phyloP scores from a whole-genome alignment of 2,797 vertebrate genomes.

The Dallia pectoralis region DNA sequence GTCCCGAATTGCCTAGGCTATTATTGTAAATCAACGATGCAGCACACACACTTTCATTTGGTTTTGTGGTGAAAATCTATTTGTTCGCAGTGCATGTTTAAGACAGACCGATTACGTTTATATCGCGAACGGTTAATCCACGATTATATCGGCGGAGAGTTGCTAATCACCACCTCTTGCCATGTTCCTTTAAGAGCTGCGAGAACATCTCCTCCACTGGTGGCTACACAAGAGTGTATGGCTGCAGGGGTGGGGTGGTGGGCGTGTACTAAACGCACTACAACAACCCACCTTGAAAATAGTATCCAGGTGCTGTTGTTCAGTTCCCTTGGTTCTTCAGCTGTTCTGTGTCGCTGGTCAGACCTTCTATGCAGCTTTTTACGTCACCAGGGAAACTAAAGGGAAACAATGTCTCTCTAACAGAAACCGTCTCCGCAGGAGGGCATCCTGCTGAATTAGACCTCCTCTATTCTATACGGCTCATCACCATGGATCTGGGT shows the following conservation, averaged over 20 bases:
- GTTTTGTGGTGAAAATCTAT: neutral
- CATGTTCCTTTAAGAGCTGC: neutral
- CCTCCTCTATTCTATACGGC: conserved; percentile 6
- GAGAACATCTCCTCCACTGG: conserved; percentile 7
- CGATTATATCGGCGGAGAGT: neutral
- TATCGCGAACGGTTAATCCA: neutral
- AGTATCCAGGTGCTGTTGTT: conserved; percentile 69
- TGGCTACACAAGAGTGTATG: too few species aligned
- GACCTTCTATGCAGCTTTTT: conserved; percentile 14
- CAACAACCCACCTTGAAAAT: conserved; percentile 61
- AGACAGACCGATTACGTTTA: neutral
- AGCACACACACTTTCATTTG: neutral
- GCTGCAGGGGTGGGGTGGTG: conserved; percentile 33
- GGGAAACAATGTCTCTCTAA: conserved; percentile 34
- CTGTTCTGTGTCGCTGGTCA: neutral
- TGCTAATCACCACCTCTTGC: neutral
- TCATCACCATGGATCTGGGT: conserved; percentile 41
- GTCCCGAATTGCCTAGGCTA: neutral
- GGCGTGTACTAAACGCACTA: conserved; percentile 48
- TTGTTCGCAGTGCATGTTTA: neutral
- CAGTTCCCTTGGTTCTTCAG: conserved; percentile 30
- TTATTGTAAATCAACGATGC: neutral
- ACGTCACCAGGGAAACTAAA: conserved; percentile 48
- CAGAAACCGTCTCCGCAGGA: conserved; percentile 33
- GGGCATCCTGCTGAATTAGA: conserved; percentile 20